These are phyloP conservation scores for Hetaerina titia DNA, from an alignment of 2,888 invertebrate species.

Conservation along the genomic window DNA sequence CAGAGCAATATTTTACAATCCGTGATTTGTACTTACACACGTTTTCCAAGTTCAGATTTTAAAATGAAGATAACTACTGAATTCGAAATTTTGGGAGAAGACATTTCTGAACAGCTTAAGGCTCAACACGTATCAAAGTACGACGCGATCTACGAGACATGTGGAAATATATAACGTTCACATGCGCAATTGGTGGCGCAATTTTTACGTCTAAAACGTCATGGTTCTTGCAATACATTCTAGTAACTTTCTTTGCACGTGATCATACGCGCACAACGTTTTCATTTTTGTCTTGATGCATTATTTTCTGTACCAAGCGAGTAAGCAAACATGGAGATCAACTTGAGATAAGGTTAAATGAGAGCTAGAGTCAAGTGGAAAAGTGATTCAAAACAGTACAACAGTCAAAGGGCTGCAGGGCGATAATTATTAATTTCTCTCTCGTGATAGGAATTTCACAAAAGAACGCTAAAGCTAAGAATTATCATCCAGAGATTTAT, in stretches of 20 bases:
- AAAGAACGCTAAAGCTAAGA: too few species aligned
- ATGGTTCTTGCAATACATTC: neutral
- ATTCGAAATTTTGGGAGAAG: too few species aligned
- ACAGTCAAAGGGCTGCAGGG: too few species aligned
- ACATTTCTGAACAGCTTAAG: neutral
- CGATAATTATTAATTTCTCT: too few species aligned
- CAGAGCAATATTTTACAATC: too few species aligned
- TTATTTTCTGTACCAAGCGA: neutral
- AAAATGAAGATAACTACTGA: too few species aligned
- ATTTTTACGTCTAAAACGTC: neutral
- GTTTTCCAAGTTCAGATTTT: too few species aligned
- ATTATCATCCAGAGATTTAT: too few species aligned
- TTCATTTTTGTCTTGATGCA: neutral
- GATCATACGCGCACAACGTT: neutral
- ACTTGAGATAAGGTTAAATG: neutral
- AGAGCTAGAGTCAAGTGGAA: neutral
- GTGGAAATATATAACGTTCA: neutral
- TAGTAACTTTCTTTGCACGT: neutral
- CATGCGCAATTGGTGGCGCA: neutral
- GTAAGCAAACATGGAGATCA: neutral
- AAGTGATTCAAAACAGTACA: neutral
- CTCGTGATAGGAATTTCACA: too few species aligned
- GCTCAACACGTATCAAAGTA: neutral
- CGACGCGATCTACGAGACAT: neutral
- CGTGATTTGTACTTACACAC: too few species aligned